Conservation (phyloP, 2,888 invertebrate genomes). For the Limnephilus auricula region DNA sequence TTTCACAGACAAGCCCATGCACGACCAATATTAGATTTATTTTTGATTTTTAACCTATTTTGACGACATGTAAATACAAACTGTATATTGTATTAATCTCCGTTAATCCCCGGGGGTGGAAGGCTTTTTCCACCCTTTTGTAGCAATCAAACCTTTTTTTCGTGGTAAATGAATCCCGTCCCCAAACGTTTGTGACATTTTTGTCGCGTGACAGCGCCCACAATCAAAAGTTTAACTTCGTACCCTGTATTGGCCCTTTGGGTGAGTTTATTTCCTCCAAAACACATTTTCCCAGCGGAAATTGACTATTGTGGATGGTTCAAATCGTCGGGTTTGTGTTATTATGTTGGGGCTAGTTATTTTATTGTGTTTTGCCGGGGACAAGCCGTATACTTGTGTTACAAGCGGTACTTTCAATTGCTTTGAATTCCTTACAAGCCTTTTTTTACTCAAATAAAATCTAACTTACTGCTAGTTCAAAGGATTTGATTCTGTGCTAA, state of each 20-base stretch:
- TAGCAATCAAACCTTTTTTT: constrained; percentile 38
- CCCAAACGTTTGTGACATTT: constrained; percentile 45
- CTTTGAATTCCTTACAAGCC: neutral
- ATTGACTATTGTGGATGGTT: constrained; percentile 44
- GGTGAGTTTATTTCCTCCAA: constrained; percentile 37
- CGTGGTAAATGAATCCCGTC: constrained; percentile 26
- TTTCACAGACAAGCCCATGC: too few species aligned
- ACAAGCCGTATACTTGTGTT: neutral
- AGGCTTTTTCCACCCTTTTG: neutral
- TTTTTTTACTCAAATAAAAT: neutral
- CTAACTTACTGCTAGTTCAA: neutral
- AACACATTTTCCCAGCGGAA: constrained; percentile 42
- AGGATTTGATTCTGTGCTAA: neutral
- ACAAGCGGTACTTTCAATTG: neutral
- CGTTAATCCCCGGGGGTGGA: neutral
- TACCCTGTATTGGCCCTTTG: constrained; percentile 18
- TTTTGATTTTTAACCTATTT: neutral
- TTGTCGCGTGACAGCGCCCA: constrained; percentile 43
- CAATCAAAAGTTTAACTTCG: constrained; percentile 50
- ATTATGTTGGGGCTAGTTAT: neutral
- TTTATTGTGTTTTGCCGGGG: constrained; percentile 16
- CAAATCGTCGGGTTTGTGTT: constrained; percentile 16
- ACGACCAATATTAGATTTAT: too few species aligned
- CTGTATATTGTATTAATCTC: neutral
- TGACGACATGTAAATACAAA: neutral